These are phyloP conservation scores for Clarias pachynema DNA, from an alignment of 2,797 vertebrate species.

Conservation along the genomic window DNA sequence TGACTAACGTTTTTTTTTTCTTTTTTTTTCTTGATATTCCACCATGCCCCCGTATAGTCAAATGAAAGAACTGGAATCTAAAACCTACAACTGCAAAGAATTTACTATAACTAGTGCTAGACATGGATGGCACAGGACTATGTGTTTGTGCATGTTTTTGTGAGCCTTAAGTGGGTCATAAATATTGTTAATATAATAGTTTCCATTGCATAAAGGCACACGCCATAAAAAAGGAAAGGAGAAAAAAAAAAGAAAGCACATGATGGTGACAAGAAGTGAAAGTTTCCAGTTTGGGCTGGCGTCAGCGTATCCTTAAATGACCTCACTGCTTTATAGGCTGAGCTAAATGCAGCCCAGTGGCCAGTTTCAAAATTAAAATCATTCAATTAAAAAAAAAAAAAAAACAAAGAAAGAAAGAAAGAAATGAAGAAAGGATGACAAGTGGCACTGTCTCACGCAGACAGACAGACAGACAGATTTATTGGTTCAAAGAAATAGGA, in stretches of 20 bases:
- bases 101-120: slow-evolving; percentile 33
- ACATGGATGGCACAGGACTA: slow-evolving; percentile 52
- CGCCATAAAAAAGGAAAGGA: neutral
- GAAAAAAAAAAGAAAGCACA: slow-evolving; percentile 55
- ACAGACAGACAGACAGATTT: slow-evolving; percentile 41
- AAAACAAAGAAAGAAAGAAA: neutral
- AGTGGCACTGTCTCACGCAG: slow-evolving; percentile 11
- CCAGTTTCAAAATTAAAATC: slow-evolving; percentile 46
- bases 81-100: slow-evolving; percentile 19
- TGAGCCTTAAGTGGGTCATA: slow-evolving; percentile 60
- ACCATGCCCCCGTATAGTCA: slow-evolving; percentile 52
- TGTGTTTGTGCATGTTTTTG: slow-evolving; percentile 36
- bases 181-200: slow-evolving; percentile 59
- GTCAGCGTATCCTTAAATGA: slow-evolving; percentile 67
- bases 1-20: slow-evolving; percentile 77
- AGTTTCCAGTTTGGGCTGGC: slow-evolving; percentile 65
- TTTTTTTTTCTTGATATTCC: slow-evolving; percentile 67
- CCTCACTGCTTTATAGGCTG: slow-evolving; percentile 55
- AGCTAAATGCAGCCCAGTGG: slow-evolving; percentile 39
- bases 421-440: slow-evolving; percentile 12
- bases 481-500: slow-evolving; percentile 15
- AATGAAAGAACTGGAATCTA: slow-evolving; percentile 51
- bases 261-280: slow-evolving; percentile 51
- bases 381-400: slow-evolving; percentile 35
- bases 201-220: slow-evolving; percentile 56